Evolutionary conservation across 1,140 invertebrate genomes (phyloP), one percentile per base, ranked within the genome.

Genomic region (Calliphora vicina): DNA sequence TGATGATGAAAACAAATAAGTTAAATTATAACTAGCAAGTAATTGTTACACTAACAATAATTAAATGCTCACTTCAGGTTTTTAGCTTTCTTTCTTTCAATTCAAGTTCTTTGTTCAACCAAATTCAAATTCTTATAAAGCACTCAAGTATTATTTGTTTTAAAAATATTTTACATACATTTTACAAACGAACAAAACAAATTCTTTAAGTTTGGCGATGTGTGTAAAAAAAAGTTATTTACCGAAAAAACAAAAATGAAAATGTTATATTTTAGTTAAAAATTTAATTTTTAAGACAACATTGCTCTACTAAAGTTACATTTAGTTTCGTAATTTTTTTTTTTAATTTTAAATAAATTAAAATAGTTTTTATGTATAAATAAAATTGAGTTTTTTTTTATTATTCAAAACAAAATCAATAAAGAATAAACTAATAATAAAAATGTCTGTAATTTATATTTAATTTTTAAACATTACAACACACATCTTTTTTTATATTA

Each of bases 71-170:
- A 35, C 35, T 35, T 35, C 10, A 8, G 10, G 10, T 1, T 8
- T 35, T 35, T 35, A 35, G 35, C 10, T 35, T 35, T 35, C 1
- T 35, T 35, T 35, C 5, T 10, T 35, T 1, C 35, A 8, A 35
- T 35, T 35, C 35, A 35, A 35, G 4, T 50, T 1, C 45, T n/a
- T 13, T 5, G 15, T 50, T 6, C 12, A 50, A 50, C 0, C 45
- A 50, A 50, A 50, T 50, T 50, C 15, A 3, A 17, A 17, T 15
- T 50, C 12, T 50, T 50, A 50, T 17, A 50, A 50, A 50, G 45
- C 17, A 13, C 12, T 50, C 61, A 67, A 67, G 61, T 67, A 67
- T 67, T 67, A 67, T 67, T 67, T 67, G 61, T 67, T 67, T 67
- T 67, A 23, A 67, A 67, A 35, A 4, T 35, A 35, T 4, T 35